Conservation (phyloP, 2,797 vertebrate genomes). For the Apodemus agrarius region DNA sequence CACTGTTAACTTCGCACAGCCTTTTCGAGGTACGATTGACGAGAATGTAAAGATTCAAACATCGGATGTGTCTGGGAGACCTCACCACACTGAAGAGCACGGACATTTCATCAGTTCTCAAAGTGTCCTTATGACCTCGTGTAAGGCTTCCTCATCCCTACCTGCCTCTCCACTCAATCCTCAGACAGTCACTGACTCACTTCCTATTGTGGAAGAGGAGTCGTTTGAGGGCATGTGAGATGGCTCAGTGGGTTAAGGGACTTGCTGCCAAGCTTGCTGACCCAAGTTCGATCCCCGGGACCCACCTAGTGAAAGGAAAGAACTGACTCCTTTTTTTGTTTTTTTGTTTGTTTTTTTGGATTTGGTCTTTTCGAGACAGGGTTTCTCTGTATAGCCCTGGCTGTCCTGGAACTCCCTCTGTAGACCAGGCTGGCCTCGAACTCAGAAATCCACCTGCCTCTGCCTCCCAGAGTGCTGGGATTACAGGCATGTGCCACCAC, state of each 20-base stretch:
- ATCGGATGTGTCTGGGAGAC: not conserved
- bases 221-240: not conserved
- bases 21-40: not conserved
- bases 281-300: not conserved
- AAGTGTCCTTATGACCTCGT: not conserved
- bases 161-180: not conserved
- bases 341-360: no score
- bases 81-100: not conserved
- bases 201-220: not conserved
- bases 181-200: not conserved
- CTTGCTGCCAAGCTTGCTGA: not conserved
- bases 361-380: no score
- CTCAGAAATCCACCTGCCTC: no score
- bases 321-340: no score
- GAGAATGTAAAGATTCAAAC: not conserved
- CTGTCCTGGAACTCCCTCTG: no score
- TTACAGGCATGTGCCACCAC: no score
- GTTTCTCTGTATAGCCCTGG: no score
- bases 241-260: not conserved
- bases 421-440: no score
- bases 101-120: not conserved
- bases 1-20: not conserved
- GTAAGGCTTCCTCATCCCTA: not conserved
- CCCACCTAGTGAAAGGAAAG: not conserved
- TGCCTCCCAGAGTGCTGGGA: no score